These are phyloP conservation scores for Ormyrus nitidulus DNA, from an alignment of 2,888 invertebrate genomes.

Conservation along the genomic window DNA sequence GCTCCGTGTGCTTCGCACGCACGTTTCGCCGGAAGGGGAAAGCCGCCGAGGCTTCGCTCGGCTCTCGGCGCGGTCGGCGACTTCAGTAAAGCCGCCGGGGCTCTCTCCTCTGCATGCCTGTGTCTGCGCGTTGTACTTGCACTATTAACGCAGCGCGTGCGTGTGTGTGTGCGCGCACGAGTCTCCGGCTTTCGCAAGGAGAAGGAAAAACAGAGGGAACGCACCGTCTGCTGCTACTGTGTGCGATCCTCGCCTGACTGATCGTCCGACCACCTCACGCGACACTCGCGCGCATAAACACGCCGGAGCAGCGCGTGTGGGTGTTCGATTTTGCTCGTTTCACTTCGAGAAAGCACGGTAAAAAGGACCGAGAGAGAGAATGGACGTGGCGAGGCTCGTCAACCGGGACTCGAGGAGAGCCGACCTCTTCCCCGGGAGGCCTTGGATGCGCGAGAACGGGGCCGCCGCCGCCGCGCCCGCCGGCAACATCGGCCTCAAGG, in stretches of 20 bases:
- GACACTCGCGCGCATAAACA: constrained; percentile 8
- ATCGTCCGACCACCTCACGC: constrained; percentile 55
- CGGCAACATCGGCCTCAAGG: constrained; percentile 85
- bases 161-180: neutral
- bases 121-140: no score
- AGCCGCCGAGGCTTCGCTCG: no score
- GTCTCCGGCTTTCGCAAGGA: constrained; percentile 43
- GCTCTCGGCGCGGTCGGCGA: no score
- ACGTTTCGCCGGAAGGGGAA: no score
- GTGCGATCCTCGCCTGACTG: constrained; percentile 40
- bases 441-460: constrained; percentile 85
- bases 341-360: neutral
- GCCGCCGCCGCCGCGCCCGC: constrained; percentile 82
- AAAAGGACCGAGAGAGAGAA: constrained; percentile 51
- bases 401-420: constrained; percentile 64
- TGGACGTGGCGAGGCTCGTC: constrained; percentile 67
- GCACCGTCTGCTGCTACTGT: no score
- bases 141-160: no score
- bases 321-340: no score
- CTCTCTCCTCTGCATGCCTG: no score
- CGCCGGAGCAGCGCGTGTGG: constrained; percentile 2
- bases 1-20: no score
- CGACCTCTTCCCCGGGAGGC: constrained; percentile 78
- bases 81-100: no score
- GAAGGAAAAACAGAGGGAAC: constrained; percentile 51